Evolutionary conservation across 2,797 vertebrate genomes (phyloP).

Genomic region (Etheostoma perlongum): DNA sequence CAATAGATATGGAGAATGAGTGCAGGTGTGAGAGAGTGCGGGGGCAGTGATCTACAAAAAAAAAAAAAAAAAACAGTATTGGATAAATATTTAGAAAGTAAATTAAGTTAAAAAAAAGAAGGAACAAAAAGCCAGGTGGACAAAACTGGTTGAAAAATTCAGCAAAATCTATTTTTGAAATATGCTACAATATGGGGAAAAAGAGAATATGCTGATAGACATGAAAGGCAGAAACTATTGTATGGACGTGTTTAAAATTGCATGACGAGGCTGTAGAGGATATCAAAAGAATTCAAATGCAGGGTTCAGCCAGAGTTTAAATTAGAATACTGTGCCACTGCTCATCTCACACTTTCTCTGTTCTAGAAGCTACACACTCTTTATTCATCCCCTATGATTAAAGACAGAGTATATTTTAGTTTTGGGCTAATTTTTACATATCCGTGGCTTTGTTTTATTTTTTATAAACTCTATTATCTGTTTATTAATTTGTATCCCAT

Average conservation of each 20-base stretch:
- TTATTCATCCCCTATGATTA: slow-evolving; percentile 16
- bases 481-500: neutral
- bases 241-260: slow-evolving; percentile 79
- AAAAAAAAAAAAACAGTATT: neutral
- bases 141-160: slow-evolving; percentile 56
- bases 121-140: slow-evolving; percentile 15
- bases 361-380: slow-evolving; percentile 14
- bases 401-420: neutral
- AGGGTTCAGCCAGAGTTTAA: slow-evolving; percentile 82
- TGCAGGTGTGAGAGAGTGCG: slow-evolving; percentile 7
- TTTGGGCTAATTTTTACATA: neutral
- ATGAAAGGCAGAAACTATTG: slow-evolving; percentile 76
- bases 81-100: slow-evolving; percentile 42
- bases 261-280: slow-evolving; percentile 75
- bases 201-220: slow-evolving; percentile 66
- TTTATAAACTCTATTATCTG: neutral
- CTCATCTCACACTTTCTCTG: slow-evolving; percentile 51
- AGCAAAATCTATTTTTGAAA: slow-evolving; percentile 72
- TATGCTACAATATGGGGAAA: slow-evolving; percentile 53
- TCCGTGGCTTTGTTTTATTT: neutral
- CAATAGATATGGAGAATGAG: slow-evolving; percentile 15
- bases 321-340: slow-evolving; percentile 70
- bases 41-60: slow-evolving; percentile 25
- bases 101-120: slow-evolving; percentile 29
- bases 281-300: slow-evolving; percentile 84